These are phyloP conservation scores for Zaprionus gabonicus DNA, from an alignment of 1,140 invertebrate species.

Conservation along the genomic window DNA sequence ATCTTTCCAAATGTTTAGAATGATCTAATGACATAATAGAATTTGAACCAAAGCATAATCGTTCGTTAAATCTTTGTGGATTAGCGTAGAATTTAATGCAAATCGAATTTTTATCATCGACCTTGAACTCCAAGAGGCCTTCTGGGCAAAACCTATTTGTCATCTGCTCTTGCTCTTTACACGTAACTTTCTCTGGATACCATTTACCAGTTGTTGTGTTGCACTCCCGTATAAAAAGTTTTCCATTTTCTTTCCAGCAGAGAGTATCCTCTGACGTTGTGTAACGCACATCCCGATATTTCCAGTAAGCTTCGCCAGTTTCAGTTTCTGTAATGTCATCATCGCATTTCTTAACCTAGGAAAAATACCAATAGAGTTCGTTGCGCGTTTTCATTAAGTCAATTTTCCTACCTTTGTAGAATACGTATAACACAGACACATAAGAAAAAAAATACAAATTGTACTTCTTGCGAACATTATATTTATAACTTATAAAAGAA, in stretches of 20 bases:
- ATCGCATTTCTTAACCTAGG: constrained; percentile 44
- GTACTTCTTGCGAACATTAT: neutral
- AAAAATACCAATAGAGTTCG: neutral
- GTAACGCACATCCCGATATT: constrained; percentile 39
- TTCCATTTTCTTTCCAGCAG: constrained; percentile 32
- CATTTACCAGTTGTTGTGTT: constrained; percentile 41
- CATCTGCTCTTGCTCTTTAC: neutral
- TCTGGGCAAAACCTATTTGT: constrained; percentile 56
- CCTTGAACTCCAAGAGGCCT: constrained; percentile 49
- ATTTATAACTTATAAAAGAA: neutral
- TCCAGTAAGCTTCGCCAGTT: constrained; percentile 37
- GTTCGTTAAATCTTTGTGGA: constrained; percentile 53
- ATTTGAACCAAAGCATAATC: constrained; percentile 65
- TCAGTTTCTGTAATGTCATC: constrained; percentile 25
- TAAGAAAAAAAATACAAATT: constrained; percentile 1
- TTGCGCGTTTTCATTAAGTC: neutral
- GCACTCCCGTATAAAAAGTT: constrained; percentile 50
- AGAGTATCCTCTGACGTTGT: constrained; percentile 42
- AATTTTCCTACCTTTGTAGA: constrained; percentile 26
- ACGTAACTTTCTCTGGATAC: constrained; percentile 34
- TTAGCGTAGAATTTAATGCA: constrained; percentile 55
- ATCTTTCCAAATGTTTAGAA: neutral
- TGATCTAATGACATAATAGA: constrained; percentile 41
- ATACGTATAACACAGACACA: neutral
- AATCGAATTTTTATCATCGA: constrained; percentile 12